phyloP scores from a whole-genome alignment of 1,140 invertebrate species.

The Aphis gossypii region DNA sequence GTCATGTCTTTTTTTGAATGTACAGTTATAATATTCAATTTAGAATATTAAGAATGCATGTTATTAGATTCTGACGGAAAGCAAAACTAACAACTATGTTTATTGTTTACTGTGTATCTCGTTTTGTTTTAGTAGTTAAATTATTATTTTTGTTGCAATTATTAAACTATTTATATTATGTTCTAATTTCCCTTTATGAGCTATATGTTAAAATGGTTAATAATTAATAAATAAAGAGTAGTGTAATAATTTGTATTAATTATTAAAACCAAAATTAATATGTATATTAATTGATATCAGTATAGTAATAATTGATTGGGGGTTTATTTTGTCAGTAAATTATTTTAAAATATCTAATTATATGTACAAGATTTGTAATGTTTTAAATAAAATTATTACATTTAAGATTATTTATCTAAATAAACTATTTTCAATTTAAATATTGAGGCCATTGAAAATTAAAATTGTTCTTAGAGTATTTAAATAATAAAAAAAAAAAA shows the following conservation, averaged over 20 bases:
- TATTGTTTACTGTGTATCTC: constrained; percentile 4
- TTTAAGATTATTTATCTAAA: constrained; percentile 51
- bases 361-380: constrained; percentile 20
- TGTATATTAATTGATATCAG: constrained; percentile 17
- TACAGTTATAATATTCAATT: constrained; percentile 26
- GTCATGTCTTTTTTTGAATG: background rate
- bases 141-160: constrained; percentile 36
- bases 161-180: constrained; percentile 25
- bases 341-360: constrained; percentile 42
- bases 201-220: constrained; percentile 29
- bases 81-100: constrained; percentile 16
- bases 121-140: constrained; percentile 8
- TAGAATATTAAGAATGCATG: constrained; percentile 45
- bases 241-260: constrained; percentile 6
- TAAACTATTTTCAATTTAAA: constrained; percentile 12
- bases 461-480: constrained; percentile 10
- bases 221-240: constrained; percentile 24
- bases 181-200: constrained; percentile 22
- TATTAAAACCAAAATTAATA: background rate
- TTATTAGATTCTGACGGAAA: constrained; percentile 25
- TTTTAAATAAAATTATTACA: constrained; percentile 41
- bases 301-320: constrained; percentile 22
- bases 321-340: background rate
- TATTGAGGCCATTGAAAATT: background rate
- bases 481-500: background rate